Evolutionary conservation across 2,113 vertebrate species (phyloP).

Genomic region (Seriola rivoliana): DNA sequence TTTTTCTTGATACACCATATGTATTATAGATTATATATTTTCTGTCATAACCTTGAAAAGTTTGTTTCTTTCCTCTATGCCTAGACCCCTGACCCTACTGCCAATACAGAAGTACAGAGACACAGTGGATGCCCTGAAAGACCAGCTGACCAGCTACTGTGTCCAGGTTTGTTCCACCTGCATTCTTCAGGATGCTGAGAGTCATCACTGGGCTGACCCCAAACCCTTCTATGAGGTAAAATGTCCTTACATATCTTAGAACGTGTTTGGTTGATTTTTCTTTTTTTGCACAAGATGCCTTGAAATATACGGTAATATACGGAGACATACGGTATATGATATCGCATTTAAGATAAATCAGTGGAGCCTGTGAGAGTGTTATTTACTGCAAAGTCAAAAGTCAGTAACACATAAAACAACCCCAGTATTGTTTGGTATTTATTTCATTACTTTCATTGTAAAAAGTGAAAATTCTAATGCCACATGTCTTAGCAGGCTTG

Average conservation of each 20-base stretch:
- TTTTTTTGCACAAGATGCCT: neutral
- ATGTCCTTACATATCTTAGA: neutral
- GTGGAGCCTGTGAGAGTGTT: neutral
- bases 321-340: neutral
- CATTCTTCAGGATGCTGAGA: constrained; percentile 95
- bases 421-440: constrained; percentile 68
- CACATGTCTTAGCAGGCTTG: constrained; percentile 37
- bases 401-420: constrained; percentile 59
- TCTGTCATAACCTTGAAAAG: constrained; percentile 4
- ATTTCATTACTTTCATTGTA: constrained; percentile 69
- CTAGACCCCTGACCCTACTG: constrained; percentile 89
- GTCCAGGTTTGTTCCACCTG: constrained; percentile 90
- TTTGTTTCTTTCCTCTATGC: constrained; percentile 81
- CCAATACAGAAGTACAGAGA: constrained; percentile 91
- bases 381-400: constrained; percentile 4
- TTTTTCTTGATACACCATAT: neutral
- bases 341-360: neutral
- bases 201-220: constrained; percentile 93
- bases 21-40: constrained; percentile 21
- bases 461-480: constrained; percentile 51
- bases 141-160: constrained; percentile 92
- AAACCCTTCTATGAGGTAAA: constrained; percentile 96
- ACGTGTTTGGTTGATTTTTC: neutral
- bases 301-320: neutral
- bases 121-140: constrained; percentile 86